These are phyloP conservation scores for Etheostoma nigrum DNA, from an alignment of 2,797 vertebrate species.

Conservation along the genomic window DNA sequence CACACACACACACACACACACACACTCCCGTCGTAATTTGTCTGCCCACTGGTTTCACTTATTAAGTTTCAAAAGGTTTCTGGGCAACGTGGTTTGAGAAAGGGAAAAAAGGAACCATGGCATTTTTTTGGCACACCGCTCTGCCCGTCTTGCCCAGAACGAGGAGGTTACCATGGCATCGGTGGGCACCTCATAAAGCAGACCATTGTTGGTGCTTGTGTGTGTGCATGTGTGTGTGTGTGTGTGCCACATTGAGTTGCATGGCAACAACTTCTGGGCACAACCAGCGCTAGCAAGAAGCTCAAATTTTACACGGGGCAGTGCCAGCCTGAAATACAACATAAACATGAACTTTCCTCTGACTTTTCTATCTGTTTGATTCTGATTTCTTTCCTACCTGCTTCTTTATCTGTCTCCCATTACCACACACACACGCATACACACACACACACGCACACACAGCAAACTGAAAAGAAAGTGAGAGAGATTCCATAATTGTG, in stretches of 20 bases:
- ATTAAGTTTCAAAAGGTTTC: slow-evolving; percentile 89
- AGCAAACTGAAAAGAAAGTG: slow-evolving; percentile 33
- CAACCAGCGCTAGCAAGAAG: slow-evolving; percentile 73
- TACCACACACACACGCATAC: slow-evolving; percentile 2
- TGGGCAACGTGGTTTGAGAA: slow-evolving; percentile 85
- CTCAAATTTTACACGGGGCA: slow-evolving; percentile 59
- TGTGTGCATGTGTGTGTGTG: slow-evolving; percentile 49
- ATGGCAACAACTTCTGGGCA: slow-evolving; percentile 88
- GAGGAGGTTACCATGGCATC: slow-evolving; percentile 90
- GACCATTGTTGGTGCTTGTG: slow-evolving; percentile 85
- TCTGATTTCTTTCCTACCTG: slow-evolving; percentile 35
- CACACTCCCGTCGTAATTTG: slow-evolving; percentile 75
- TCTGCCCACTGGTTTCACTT: slow-evolving; percentile 87
- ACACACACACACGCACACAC: slow-evolving; percentile 9
- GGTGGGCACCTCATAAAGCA: slow-evolving; percentile 88
- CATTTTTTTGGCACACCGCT: slow-evolving; percentile 85
- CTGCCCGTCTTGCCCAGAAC: slow-evolving; percentile 83
- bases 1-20: too few species aligned
- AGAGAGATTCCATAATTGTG: slow-evolving; percentile 41
- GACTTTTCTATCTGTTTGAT: slow-evolving; percentile 33
- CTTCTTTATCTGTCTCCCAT: slow-evolving; percentile 51
- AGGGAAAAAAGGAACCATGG: slow-evolving; percentile 80
- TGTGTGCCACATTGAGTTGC: slow-evolving; percentile 80
- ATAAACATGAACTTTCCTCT: slow-evolving; percentile 52
- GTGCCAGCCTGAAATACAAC: slow-evolving; percentile 66